Base-by-base conservation (phyloP, 2,113 vertebrate genomes). In the Ifrita kowaldi region DNA sequence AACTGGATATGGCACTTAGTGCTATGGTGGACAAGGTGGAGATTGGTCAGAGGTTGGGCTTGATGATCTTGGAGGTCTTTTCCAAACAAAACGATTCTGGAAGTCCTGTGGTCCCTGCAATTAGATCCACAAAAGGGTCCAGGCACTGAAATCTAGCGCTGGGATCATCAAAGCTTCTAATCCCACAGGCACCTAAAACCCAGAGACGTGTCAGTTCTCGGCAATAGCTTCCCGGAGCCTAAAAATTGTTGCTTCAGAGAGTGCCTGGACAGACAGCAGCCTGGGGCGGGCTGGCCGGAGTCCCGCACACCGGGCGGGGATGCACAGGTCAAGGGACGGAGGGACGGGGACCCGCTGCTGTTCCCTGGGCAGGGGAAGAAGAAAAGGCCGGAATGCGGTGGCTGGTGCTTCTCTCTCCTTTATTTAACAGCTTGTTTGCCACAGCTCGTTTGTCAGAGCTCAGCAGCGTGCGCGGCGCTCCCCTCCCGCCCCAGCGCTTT, bases 241-340 rank as follows among this genome's bases (percentile, higher is more conserved):
- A 13, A 76, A 32, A 23, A 0, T 0, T 21, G 10, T 15, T 17
- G 13, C 20, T 77, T 7, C 1, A 3, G 50, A 67, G 80, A 3
- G 1, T 16, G 21, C 17, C 39, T 10, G 24, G 56, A 1, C 39
- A 44, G 57, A 10, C 4, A 9, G 16, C 32, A 20, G 47, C 63
- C 30, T 9, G 20, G 2, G 21, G 35, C 42, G 1, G 81, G 32
- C 26, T 32, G 91, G 6, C 68, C 49, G 3, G 13, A 33, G 27
- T 10, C 30, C 39, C 7, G 7, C 50, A 32, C 68, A 4, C 35
- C 42, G 0, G 2, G 24, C 32, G 6, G 21, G 41, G 37, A 17
- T 2, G 19, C 26, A 2, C 8, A 3, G 60, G 1, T 1, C 27
- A 17, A 4, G 33, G 57, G 22, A 83, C 2, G 1, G 53, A 60